A percentile compares a stretch with the other conserved stretches of the same genome.
phyloP scores from a whole-genome alignment of 2,797 vertebrate species.

The Xerus rutilus region DNA sequence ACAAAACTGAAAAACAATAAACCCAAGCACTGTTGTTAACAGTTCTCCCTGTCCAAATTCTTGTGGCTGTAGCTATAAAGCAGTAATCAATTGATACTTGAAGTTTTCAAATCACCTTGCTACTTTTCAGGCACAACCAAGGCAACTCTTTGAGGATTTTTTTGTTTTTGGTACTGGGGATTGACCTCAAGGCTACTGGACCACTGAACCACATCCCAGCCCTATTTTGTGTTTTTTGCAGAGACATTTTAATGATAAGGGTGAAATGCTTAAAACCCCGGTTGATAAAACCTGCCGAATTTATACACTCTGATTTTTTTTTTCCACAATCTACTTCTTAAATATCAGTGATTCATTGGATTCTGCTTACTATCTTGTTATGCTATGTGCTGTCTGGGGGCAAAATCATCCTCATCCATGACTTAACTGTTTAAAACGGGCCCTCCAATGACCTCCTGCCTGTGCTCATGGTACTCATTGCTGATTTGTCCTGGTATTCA shows the following conservation, averaged over 20 bases:
- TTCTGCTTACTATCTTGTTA: neutral
- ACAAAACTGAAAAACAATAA: neutral
- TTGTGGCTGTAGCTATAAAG: neutral
- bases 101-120: neutral
- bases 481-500: neutral
- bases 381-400: neutral
- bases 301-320: neutral
- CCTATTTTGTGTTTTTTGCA: no score
- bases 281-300: neutral
- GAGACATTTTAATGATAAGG: neutral
- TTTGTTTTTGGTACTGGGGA: no score
- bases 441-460: neutral
- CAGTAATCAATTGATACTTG: neutral
- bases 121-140: neutral
- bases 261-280: neutral
- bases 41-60: conserved; percentile 41
- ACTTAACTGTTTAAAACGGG: neutral
- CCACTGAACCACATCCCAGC: no score
- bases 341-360: neutral
- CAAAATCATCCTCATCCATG: neutral
- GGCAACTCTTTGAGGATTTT: neutral
- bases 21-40: neutral
- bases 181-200: no score
- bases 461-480: no score
- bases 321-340: neutral